Evolutionary conservation across 2,797 vertebrate genomes (phyloP).

Genomic region (Spondyliosoma cantharus): DNA sequence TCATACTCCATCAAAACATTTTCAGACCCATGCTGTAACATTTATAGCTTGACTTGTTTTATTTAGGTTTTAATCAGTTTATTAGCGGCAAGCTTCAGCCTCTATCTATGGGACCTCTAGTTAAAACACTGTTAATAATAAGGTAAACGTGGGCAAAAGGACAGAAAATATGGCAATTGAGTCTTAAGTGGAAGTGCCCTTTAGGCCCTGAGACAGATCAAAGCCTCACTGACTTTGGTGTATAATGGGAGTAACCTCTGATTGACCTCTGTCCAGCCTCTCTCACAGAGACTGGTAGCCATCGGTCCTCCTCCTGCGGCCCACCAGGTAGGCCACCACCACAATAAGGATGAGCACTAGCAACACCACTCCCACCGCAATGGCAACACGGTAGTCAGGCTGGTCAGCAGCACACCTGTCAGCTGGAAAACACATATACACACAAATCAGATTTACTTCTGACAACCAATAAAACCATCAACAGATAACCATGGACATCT

Average conservation of each 20-base stretch:
- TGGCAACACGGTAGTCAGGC: conserved; percentile 79
- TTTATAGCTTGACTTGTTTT: too few species aligned
- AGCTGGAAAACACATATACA: conserved; percentile 72
- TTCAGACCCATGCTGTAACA: neutral
- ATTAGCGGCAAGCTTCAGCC: neutral
- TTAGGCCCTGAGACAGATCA: conserved; percentile 26
- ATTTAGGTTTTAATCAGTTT: neutral
- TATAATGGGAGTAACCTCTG: conserved; percentile 2
- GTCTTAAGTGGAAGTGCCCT: conserved; percentile 24
- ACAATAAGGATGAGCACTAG: conserved; percentile 87
- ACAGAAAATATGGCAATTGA: conserved; percentile 1
- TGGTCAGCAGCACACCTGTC: conserved; percentile 78
- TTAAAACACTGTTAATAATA: neutral
- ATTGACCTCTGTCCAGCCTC: neutral
- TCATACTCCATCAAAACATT: neutral
- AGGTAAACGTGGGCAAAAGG: conserved; percentile 10
- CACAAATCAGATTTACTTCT: neutral
- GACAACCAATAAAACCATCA: neutral
- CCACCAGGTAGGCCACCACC: conserved; percentile 84
- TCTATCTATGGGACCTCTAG: neutral
- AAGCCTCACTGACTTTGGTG: conserved; percentile 19
- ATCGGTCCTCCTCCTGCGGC: conserved; percentile 73
- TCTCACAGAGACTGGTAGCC: conserved; percentile 89
- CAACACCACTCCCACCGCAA: conserved; percentile 86
- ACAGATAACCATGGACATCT: neutral